Percentiles rank a stretch among this genome's conserved stretches.
Conservation (phyloP, 2,888 invertebrate genomes). For the Cephonodes hylas region DNA sequence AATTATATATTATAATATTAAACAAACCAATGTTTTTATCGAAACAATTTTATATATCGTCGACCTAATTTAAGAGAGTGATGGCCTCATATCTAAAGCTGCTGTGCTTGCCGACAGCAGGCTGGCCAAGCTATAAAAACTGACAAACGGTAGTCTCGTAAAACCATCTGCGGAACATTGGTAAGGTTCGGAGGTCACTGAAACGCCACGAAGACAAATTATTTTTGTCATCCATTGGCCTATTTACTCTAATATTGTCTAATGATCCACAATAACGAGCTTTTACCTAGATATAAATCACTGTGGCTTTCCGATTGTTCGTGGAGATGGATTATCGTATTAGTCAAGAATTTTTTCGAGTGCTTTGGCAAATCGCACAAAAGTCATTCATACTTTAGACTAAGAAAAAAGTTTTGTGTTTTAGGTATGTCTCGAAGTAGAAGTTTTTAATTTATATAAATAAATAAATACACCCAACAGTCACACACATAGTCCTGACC, state of each 20-base stretch:
- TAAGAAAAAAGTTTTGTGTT: too few relatives aligned
- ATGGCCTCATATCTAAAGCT: slow-evolving; percentile 15
- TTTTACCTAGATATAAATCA: not conserved
- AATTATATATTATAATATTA: not conserved
- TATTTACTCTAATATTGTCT: not conserved
- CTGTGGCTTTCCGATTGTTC: not conserved
- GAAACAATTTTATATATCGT: slow-evolving; percentile 1
- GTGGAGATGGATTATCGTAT: not conserved
- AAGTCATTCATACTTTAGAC: too few relatives aligned
- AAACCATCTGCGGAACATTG: slow-evolving; percentile 18
- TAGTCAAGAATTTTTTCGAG: not conserved
- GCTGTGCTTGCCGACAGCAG: slow-evolving; percentile 24
- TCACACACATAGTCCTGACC: too few relatives aligned
- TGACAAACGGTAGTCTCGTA: slow-evolving; percentile 21
- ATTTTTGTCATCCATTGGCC: not conserved
- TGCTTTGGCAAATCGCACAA: not conserved
- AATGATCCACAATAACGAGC: not conserved
- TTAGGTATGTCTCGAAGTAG: too few relatives aligned
- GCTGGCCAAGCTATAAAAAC: slow-evolving; percentile 23
- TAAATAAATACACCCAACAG: too few relatives aligned
- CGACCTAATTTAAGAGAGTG: slow-evolving; percentile 17
- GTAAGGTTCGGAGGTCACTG: not conserved
- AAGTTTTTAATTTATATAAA: too few relatives aligned
- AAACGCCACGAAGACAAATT: not conserved
- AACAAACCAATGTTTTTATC: too few relatives aligned